Percentiles rank a stretch among this genome's conserved stretches.
Conservation (phyloP, 64 coral and sea anemone species). For the Exaiptasia diaphana region DNA sequence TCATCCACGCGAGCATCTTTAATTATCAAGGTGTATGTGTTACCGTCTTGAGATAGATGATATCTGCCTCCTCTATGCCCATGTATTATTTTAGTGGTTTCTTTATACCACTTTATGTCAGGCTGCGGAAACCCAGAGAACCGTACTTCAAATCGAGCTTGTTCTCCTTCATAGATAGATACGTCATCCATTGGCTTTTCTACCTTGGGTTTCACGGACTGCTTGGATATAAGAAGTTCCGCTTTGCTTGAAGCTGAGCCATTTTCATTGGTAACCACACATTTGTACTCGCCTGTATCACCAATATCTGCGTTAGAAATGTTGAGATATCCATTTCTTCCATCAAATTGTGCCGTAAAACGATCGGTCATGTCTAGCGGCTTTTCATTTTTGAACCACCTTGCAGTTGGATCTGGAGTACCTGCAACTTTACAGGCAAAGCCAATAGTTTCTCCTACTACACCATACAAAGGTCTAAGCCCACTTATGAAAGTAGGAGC, state of each 20-base stretch:
- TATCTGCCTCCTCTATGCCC: constrained; percentile 75
- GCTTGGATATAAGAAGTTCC: constrained; percentile 46
- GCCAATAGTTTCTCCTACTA: constrained; percentile 22
- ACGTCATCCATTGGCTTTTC: constrained; percentile 76
- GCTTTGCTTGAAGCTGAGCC: constrained; percentile 47
- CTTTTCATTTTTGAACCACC: constrained; percentile 55
- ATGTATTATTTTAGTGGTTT: constrained; percentile 65
- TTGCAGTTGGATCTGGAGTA: constrained; percentile 15
- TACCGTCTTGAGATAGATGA: constrained; percentile 63
- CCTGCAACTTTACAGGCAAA: constrained; percentile 35
- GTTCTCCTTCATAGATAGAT: constrained; percentile 80
- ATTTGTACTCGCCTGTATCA: constrained; percentile 68
- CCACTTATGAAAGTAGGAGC: constrained; percentile 29
- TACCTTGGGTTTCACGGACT: constrained; percentile 61
- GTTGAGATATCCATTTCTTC: constrained; percentile 23
- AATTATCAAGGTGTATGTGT: constrained; percentile 75
- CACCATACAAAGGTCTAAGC: neutral
- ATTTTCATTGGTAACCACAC: constrained; percentile 38
- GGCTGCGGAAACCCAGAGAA: constrained; percentile 66
- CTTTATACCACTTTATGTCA: constrained; percentile 87
- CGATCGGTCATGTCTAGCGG: constrained; percentile 40
- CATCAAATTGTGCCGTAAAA: constrained; percentile 2
- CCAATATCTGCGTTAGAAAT: constrained; percentile 30
- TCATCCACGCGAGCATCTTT: constrained; percentile 67
- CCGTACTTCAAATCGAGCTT: constrained; percentile 86